Conservation (phyloP, 2,113 vertebrate genomes). For the Gymnorhina tibicen region DNA sequence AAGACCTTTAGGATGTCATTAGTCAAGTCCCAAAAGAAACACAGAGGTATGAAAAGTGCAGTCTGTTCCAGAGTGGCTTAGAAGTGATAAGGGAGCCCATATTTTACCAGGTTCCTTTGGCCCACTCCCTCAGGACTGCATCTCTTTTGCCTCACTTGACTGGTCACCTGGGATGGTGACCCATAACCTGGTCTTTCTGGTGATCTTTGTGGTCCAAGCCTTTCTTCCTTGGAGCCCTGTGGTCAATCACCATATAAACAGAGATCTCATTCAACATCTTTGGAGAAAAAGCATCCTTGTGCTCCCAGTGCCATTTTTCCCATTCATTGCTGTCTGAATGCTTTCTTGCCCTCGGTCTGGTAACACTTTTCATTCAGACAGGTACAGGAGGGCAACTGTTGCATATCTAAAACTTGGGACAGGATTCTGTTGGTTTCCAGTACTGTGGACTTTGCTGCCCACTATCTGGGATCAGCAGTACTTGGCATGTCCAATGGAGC, state of each 20-base stretch:
- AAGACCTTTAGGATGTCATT: neutral
- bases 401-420: neutral
- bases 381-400: rapidly evolving
- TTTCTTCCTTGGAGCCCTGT: neutral
- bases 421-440: neutral
- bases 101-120: neutral
- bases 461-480: neutral
- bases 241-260: rapidly evolving
- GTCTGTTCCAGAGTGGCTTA: neutral
- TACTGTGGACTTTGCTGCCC: neutral
- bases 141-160: neutral
- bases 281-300: neutral
- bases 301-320: neutral
- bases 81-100: neutral
- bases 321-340: neutral
- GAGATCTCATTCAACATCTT: neutral
- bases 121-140: neutral
- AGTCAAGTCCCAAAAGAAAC: neutral
- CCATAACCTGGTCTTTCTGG: neutral
- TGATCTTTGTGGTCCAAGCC: neutral
- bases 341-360: neutral
- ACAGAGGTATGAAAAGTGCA: neutral
- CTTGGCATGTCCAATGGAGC: rapidly evolving
- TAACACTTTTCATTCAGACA: neutral
- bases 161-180: neutral